Conservation (phyloP, 2,113 vertebrate genomes). For the Candoia aspera region DNA sequence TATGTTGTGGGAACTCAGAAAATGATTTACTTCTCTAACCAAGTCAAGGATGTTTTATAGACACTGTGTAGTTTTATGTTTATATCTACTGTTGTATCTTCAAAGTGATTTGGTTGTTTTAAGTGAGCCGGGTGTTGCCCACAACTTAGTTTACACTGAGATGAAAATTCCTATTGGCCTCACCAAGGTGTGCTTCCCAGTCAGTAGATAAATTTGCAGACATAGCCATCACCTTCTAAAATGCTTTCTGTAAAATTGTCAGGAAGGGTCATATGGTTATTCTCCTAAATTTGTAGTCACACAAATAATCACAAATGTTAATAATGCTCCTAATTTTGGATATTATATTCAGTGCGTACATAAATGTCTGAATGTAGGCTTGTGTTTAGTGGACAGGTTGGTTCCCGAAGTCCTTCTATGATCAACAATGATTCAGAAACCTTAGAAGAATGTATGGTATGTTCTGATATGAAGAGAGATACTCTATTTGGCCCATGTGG, state of each 20-base stretch:
- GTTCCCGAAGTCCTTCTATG: slow-evolving; percentile 94
- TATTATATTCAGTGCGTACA: background rate
- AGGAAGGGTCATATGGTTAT: too few relatives aligned
- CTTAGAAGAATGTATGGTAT: slow-evolving; percentile 98
- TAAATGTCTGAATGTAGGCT: slow-evolving; percentile 35
- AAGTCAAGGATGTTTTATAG: background rate
- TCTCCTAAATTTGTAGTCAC: background rate
- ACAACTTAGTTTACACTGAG: background rate
- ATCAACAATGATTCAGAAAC: slow-evolving; percentile 95
- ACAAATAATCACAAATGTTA: background rate
- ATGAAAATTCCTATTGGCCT: background rate
- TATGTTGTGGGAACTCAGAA: background rate
- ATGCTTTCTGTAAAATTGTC: background rate
- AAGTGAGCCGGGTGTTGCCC: background rate
- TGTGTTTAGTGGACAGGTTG: slow-evolving; percentile 88
- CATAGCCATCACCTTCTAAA: background rate
- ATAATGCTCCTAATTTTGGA: background rate
- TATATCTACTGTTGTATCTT: background rate
- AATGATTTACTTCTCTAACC: background rate
- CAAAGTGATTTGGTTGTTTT: background rate
- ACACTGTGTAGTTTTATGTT: background rate
- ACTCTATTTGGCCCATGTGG: slow-evolving; percentile 98
- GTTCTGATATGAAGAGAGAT: slow-evolving; percentile 98
- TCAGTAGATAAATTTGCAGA: background rate
- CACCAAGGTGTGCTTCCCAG: background rate